Evolutionary conservation across 2,888 invertebrate species (phyloP).

Genomic region (Dolichomitus sp.): DNA sequence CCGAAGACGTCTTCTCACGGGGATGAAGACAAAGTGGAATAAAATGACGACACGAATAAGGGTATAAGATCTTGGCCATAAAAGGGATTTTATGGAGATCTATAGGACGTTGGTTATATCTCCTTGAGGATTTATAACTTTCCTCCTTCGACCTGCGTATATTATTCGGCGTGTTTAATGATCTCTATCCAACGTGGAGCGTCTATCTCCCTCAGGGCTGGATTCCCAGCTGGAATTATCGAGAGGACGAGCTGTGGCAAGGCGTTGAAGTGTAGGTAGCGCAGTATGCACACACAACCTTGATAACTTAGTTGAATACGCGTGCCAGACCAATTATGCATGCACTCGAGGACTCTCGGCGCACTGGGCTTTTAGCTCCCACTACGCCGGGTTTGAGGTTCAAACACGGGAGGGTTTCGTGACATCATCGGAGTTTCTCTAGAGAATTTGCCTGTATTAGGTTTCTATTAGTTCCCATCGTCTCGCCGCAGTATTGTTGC

Average conservation of each 20-base stretch:
- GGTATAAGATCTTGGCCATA: not conserved
- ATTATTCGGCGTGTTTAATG: slow-evolving; percentile 14
- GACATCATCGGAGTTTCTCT: slow-evolving; percentile 22
- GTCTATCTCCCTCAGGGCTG: not conserved
- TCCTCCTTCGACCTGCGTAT: not conserved
- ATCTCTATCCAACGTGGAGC: slow-evolving; percentile 1
- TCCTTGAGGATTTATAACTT: not conserved
- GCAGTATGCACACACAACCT: slow-evolving; percentile 9
- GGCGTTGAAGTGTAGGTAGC: slow-evolving; percentile 10
- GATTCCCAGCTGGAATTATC: slow-evolving; percentile 17
- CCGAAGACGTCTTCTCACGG: not conserved
- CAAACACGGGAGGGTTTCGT: slow-evolving; percentile 13
- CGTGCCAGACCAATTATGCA: slow-evolving; percentile 47
- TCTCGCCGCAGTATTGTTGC: not conserved
- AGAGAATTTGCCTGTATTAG: slow-evolving; percentile 7
- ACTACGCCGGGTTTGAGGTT: slow-evolving; percentile 12
- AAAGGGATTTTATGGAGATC: slow-evolving; percentile 15
- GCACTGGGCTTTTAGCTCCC: slow-evolving; percentile 26
- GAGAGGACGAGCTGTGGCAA: slow-evolving; percentile 4
- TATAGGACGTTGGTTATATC: slow-evolving; percentile 1
- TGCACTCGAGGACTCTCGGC: slow-evolving; percentile 38
- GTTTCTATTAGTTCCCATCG: slow-evolving; percentile 19
- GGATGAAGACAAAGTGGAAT: slow-evolving; percentile 24
- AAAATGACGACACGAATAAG: not conserved
- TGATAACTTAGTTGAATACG: slow-evolving; percentile 32